These are phyloP conservation scores for Diceros bicornis DNA, from an alignment of 2,797 vertebrate genomes.

Conservation along the genomic window DNA sequence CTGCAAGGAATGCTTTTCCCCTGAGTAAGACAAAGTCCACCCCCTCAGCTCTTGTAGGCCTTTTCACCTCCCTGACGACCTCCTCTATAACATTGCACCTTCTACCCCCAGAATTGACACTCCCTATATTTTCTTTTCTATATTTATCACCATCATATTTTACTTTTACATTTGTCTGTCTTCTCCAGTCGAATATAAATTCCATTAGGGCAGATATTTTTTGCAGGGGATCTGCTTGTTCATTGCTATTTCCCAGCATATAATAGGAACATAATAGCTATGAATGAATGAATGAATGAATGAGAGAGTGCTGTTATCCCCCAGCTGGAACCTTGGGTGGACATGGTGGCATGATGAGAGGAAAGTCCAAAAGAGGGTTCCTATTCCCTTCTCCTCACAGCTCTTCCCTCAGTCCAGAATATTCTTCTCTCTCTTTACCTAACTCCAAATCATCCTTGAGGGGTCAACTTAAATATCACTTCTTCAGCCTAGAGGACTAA, in stretches of 20 bases:
- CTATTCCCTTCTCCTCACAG: background rate
- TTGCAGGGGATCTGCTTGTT: background rate
- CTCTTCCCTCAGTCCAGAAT: background rate
- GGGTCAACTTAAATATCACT: constrained; percentile 69
- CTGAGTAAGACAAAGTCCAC: background rate
- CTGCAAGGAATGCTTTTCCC: background rate
- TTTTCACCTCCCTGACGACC: background rate
- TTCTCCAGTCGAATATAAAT: background rate
- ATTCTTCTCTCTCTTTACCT: constrained; percentile 12
- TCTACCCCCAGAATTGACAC: background rate
- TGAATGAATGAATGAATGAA: background rate
- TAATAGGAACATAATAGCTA: background rate
- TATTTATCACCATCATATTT: background rate
- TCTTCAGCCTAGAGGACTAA: constrained; percentile 64
- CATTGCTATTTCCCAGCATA: background rate
- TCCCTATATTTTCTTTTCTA: background rate
- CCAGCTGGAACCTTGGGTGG: background rate
- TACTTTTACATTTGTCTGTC: background rate
- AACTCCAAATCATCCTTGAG: constrained; percentile 30
- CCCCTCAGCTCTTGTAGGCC: background rate
- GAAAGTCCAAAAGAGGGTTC: background rate
- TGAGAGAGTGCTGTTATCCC: background rate
- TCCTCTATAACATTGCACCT: background rate
- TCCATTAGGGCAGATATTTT: background rate
- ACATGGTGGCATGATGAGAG: background rate